Evolutionary conservation across 2,113 vertebrate species (phyloP).

Genomic region (Rhea pennata): DNA sequence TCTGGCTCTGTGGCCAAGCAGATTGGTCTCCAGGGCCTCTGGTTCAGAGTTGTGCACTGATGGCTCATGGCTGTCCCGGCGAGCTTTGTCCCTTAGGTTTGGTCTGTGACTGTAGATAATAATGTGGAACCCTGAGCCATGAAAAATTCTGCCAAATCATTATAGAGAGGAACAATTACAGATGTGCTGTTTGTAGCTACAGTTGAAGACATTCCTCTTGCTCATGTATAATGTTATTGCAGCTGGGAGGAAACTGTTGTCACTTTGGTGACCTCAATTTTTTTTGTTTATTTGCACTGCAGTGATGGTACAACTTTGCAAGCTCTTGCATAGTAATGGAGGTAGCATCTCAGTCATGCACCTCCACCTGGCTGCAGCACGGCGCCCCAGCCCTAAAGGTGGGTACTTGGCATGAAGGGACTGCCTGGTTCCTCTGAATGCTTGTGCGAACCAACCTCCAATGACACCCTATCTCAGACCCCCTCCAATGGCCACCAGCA

Average conservation of each 20-base stretch:
- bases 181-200: not conserved
- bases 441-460: no score
- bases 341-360: not conserved
- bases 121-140: rapidly evolving
- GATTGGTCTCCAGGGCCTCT: not conserved
- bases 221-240: not conserved
- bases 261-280: not conserved
- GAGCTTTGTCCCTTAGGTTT: not conserved
- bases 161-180: not conserved
- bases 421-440: no score
- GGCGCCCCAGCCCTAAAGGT: no score
- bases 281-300: not conserved
- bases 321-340: not conserved
- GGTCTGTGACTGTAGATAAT: not conserved
- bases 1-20: rapidly evolving
- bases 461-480: no score
- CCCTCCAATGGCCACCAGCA: no score
- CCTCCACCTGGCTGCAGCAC: no score
- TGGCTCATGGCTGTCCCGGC: not conserved
- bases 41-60: not conserved
- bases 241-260: not conserved
- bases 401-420: no score
- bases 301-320: not conserved
- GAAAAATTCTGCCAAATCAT: not conserved
- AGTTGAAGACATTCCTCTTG: no score